phyloP scores from a whole-genome alignment of 2,797 vertebrate species.

The Tragopan temminckii region DNA sequence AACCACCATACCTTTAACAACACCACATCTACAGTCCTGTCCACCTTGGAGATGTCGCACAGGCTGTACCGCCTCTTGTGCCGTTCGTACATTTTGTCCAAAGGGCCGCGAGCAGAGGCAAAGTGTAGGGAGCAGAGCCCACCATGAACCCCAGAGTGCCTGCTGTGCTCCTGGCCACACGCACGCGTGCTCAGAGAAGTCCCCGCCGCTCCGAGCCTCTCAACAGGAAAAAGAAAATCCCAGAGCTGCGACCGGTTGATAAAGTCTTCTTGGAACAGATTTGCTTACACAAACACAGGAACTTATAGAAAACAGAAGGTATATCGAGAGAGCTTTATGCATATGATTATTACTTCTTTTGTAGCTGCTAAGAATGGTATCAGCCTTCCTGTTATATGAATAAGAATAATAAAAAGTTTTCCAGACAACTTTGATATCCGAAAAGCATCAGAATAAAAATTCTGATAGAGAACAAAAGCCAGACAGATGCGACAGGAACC shows the following conservation, averaged over 20 bases:
- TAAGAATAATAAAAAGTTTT: slow-evolving; percentile 6
- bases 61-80: slow-evolving; percentile 95
- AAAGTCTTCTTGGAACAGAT: slow-evolving; percentile 66
- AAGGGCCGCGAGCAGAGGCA: not conserved
- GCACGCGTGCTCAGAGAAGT: slow-evolving; percentile 79
- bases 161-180: slow-evolving; percentile 69
- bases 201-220: slow-evolving; percentile 42
- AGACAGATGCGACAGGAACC: slow-evolving; percentile 49
- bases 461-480: slow-evolving; percentile 53
- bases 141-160: slow-evolving; percentile 71
- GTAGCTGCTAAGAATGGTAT: slow-evolving; percentile 20
- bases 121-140: slow-evolving; percentile 54
- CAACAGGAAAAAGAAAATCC: slow-evolving; percentile 71
- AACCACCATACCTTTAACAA: slow-evolving; percentile 91
- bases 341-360: not conserved
- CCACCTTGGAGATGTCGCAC: slow-evolving; percentile 90
- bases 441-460: slow-evolving; percentile 54
- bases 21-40: slow-evolving; percentile 93
- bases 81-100: slow-evolving; percentile 92
- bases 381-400: slow-evolving; percentile 38
- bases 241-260: slow-evolving; percentile 50
- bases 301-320: slow-evolving; percentile 50
- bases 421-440: slow-evolving; percentile 54
- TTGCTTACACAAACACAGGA: slow-evolving; percentile 47
- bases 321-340: slow-evolving; percentile 26